Evolutionary conservation across 2,888 invertebrate genomes (phyloP).

Genomic region (Agrenia bidenticulata): DNA sequence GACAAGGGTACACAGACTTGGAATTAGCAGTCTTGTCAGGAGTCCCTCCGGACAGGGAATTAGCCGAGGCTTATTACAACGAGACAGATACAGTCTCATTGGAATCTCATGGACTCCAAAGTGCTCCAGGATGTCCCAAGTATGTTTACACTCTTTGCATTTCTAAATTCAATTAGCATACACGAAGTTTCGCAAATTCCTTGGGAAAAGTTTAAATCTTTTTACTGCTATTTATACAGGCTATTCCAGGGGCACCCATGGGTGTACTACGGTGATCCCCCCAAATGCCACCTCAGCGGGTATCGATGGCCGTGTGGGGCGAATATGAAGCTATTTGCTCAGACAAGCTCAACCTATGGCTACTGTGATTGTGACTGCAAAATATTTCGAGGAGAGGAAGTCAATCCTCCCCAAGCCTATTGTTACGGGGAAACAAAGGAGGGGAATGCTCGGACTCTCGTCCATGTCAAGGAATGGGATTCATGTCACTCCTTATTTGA

Average conservation of each 20-base stretch:
- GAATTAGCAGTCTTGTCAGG: too few relatives aligned
- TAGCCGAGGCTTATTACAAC: too few relatives aligned
- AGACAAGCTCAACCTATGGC: background rate
- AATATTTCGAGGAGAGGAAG: background rate
- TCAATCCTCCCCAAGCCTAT: background rate
- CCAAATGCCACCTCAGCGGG: conserved; percentile 2
- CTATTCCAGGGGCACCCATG: background rate
- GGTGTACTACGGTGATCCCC: background rate
- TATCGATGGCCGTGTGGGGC: conserved; percentile 1
- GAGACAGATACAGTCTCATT: too few relatives aligned
- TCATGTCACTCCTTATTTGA: conserved; percentile 6
- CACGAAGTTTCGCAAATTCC: background rate
- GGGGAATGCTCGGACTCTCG: background rate
- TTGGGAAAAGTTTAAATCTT: background rate
- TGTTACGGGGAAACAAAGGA: background rate
- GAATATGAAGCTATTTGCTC: conserved; percentile 7
- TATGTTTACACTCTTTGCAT: background rate
- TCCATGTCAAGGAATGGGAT: background rate
- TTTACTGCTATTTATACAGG: background rate
- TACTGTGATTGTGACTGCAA: conserved; percentile 14
- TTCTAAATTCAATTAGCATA: too few relatives aligned
- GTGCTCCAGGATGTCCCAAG: conserved; percentile 12
- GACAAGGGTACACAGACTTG: too few relatives aligned
- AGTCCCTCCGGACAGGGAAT: too few relatives aligned
- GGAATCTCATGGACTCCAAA: background rate